Percentiles rank a stretch among this genome's conserved stretches.
Conservation (phyloP, 2,888 invertebrate genomes). For the Cheilosia impressa region DNA sequence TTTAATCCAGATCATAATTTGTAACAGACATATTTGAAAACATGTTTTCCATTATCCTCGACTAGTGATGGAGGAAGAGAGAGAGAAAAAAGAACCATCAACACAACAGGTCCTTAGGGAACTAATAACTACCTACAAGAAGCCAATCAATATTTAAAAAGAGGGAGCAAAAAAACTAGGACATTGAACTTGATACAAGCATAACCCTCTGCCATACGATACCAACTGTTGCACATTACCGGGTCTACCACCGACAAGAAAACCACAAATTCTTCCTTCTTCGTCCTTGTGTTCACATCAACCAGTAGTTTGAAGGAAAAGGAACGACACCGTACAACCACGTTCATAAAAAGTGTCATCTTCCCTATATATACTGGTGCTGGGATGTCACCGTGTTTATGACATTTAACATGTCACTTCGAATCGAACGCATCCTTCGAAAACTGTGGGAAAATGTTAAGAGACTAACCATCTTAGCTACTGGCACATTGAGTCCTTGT, state of each 20-base stretch:
- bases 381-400: constrained; percentile 54
- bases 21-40: constrained; percentile 37
- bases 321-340: constrained; percentile 14
- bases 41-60: constrained; percentile 69
- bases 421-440: constrained; percentile 62
- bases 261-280: constrained; percentile 57
- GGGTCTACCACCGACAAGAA: constrained; percentile 41
- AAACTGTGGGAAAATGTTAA: constrained; percentile 59
- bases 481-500: constrained; percentile 26
- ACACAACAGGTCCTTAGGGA: constrained; percentile 44
- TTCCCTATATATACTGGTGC: constrained; percentile 17
- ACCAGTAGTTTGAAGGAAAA: constrained; percentile 36
- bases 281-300: constrained; percentile 37
- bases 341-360: constrained; percentile 66
- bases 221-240: constrained; percentile 70
- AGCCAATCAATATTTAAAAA: constrained; percentile 46
- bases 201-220: constrained; percentile 62
- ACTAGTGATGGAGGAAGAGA: constrained; percentile 16
- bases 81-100: neutral
- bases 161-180: constrained; percentile 43
- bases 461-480: constrained; percentile 47
- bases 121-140: constrained; percentile 41
- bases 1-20: constrained; percentile 69
- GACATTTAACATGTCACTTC: constrained; percentile 71
- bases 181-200: constrained; percentile 68